Conservation (phyloP, 2,888 invertebrate genomes). For the Cosmopolites sordidus region DNA sequence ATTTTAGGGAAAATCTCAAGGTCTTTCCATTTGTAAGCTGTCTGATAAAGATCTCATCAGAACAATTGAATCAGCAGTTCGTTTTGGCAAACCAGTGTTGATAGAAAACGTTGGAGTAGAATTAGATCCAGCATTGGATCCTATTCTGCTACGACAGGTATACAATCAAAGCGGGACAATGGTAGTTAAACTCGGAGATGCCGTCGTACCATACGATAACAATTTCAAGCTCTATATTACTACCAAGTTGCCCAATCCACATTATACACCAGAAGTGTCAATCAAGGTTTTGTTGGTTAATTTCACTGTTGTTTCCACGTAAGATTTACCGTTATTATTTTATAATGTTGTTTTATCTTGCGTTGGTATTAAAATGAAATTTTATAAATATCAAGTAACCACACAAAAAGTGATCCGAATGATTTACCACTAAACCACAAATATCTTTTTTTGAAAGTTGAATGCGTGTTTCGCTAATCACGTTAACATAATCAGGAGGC, state of each 20-base stretch:
- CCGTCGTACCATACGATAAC: slow-evolving; percentile 71
- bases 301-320: slow-evolving; percentile 83
- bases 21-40: slow-evolving; percentile 66
- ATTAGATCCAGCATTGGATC: slow-evolving; percentile 81
- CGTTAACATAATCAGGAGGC: too few relatives aligned
- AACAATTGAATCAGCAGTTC: slow-evolving; percentile 64
- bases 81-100: slow-evolving; percentile 70
- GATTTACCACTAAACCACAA: too few relatives aligned
- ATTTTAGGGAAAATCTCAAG: slow-evolving; percentile 63
- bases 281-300: slow-evolving; percentile 84
- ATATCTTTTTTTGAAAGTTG: too few relatives aligned
- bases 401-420: too few relatives aligned
- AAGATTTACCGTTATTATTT: too few relatives aligned
- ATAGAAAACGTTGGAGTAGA: slow-evolving; percentile 84
- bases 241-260: slow-evolving; percentile 83
- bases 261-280: slow-evolving; percentile 82
- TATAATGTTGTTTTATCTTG: too few relatives aligned
- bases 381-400: too few relatives aligned
- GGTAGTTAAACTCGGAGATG: slow-evolving; percentile 81
- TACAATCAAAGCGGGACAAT: slow-evolving; percentile 71
- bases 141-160: slow-evolving; percentile 72
- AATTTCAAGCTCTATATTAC: slow-evolving; percentile 83
- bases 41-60: slow-evolving; percentile 67
- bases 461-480: too few relatives aligned
- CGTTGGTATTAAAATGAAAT: too few relatives aligned